A percentile compares a stretch with the other conserved stretches of the same genome.
These are phyloP conservation scores for Eupithecia subfuscata DNA, from an alignment of 2,888 invertebrate genomes.

Conservation along the genomic window DNA sequence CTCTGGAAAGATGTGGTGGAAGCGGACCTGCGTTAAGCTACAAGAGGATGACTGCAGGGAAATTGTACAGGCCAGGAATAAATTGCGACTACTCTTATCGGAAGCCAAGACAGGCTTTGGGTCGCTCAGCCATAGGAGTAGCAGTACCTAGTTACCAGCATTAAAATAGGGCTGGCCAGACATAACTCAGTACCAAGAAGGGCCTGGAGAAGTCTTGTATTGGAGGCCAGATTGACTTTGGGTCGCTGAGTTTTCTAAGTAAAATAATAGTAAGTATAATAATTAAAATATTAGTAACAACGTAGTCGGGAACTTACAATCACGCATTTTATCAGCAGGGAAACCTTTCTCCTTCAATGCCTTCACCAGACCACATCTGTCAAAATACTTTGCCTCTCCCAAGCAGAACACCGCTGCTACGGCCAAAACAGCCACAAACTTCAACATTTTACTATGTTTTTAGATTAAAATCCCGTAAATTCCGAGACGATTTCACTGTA, in stretches of 20 bases:
- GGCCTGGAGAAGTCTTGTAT: neutral
- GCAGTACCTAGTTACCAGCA: too few relatives aligned
- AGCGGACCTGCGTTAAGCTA: too few relatives aligned
- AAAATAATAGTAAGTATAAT: too few relatives aligned
- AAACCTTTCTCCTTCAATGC: constrained; percentile 59
- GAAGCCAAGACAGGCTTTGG: too few relatives aligned
- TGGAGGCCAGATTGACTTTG: neutral
- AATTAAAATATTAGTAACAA: neutral
- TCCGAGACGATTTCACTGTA: constrained; percentile 5
- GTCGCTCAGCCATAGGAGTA: too few relatives aligned
- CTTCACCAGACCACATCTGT: constrained; percentile 56
- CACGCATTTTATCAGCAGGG: constrained; percentile 56
- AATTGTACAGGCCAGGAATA: too few relatives aligned
- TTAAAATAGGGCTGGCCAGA: neutral
- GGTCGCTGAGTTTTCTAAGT: neutral
- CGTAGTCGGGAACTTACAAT: constrained; percentile 58
- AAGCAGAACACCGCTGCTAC: constrained; percentile 37
- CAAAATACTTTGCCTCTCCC: constrained; percentile 50
- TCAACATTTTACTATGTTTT: constrained; percentile 39
- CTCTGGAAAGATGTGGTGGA: too few relatives aligned
- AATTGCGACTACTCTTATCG: too few relatives aligned
- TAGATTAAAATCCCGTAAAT: constrained; percentile 3
- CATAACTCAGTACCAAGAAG: neutral
- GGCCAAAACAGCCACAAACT: constrained; percentile 36
- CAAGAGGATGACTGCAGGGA: neutral